Evolutionary conservation across 2,888 invertebrate species (phyloP).

Genomic region (Pammene fasciana): DNA sequence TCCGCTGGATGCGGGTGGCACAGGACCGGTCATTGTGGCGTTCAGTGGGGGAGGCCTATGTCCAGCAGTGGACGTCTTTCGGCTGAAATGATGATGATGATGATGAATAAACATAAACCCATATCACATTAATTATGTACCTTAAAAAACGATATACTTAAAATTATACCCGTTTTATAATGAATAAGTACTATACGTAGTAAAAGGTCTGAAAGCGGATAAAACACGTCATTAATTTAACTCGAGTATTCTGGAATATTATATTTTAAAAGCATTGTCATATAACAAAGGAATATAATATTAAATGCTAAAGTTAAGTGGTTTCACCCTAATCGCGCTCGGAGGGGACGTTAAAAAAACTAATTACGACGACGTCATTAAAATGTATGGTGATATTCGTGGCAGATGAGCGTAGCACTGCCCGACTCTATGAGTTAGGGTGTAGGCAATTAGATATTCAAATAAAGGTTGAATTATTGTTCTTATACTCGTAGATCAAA

Average conservation of each 20-base stretch:
- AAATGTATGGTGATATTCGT: conserved; percentile 52
- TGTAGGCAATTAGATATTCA: conserved; percentile 1
- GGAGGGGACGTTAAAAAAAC: conserved; percentile 63
- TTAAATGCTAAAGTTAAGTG: conserved; percentile 56
- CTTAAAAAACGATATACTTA: neutral
- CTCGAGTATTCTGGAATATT: conserved; percentile 16
- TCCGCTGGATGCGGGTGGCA: no score
- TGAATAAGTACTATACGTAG: neutral
- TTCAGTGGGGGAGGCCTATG: no score
- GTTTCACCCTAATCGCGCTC: conserved; percentile 58
- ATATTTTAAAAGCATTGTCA: conserved; percentile 38
- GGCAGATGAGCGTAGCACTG: conserved; percentile 32
- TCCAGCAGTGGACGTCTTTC: no score
- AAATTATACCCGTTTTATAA: neutral
- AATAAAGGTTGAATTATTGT: conserved; percentile 4
- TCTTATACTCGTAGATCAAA: neutral
- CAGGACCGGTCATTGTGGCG: no score
- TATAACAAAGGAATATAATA: conserved; percentile 51
- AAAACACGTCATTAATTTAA: conserved; percentile 19
- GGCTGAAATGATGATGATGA: no score
- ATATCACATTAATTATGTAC: no score
- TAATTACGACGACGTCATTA: conserved; percentile 66
- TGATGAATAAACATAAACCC: no score
- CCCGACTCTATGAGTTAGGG: conserved; percentile 27
- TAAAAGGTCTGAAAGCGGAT: conserved; percentile 13